Evolutionary conservation across 2,888 invertebrate genomes (phyloP), one percentile per base, ranked within the genome.

Genomic region (Eilema depressum): DNA sequence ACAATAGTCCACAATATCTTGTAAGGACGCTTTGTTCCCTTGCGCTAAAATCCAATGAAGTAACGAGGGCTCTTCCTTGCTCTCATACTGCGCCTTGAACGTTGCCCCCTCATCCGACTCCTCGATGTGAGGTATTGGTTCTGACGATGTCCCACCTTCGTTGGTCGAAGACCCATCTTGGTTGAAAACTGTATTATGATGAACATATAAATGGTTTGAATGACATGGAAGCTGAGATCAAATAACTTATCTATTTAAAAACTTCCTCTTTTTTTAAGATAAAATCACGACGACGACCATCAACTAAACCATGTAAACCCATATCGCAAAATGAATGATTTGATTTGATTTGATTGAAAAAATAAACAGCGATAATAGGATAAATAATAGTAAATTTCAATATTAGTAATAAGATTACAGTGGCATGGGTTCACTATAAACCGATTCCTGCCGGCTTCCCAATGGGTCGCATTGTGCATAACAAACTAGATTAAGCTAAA

Each of bases 11-110:
- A 97, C 96, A 85, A 98, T 96, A 82, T 97, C 96, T 77, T 97
- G 97, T 76, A 99, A 91, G 57, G 97, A 97, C 67, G 96, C 97
- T 82, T 97, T 97, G 85, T 97, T 97, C 82, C 98, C 98, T 85
- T 97, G 97, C 7, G 98, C 97, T 33, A 97, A 96, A 70, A 99
- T 98, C 98, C 98, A 99, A 81, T 98, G 97, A 71, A 98, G 94
- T 56, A 99, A 91, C 33, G 97, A 97, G 1, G 96, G 92, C 12
- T 96, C 95, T 23, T 95, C 94, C 75, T 91, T 92, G 73, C 85
- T 89, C 67, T 92, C 92, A 63, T 87, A 89, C 12, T 86, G 89
- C 20, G 89, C 89, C 72, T 91, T 90, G 73, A 93, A 94, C 0
- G 86, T 88, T 67, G 91, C 91, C 0, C 90, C 92, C 59, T 93